A percentile compares a stretch with the other conserved stretches of the same genome.
Conservation (phyloP, 2,113 vertebrate species). For the Andinoacara biseriatus region DNA sequence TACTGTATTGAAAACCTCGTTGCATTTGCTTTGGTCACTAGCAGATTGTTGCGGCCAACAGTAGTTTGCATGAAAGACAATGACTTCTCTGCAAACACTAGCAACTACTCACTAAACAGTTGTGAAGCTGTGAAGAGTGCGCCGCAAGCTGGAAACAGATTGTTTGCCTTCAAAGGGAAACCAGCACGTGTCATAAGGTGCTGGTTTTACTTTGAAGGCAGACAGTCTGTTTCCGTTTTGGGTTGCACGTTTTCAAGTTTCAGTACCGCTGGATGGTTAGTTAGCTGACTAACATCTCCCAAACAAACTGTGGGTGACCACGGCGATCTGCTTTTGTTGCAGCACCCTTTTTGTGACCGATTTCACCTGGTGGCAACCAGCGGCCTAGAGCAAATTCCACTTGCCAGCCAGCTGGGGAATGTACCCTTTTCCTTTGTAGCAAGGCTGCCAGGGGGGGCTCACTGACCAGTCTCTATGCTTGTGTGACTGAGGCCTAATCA, state of each 20-base stretch:
- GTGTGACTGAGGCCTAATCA: slow-evolving; percentile 11
- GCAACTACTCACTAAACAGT: neutral
- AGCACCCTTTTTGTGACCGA: neutral
- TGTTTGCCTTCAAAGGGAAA: neutral
- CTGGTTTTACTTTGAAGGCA: slow-evolving; percentile 11
- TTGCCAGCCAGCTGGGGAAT: neutral
- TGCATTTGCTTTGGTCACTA: no score
- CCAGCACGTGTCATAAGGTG: neutral
- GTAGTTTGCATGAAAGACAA: neutral
- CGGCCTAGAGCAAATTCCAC: neutral
- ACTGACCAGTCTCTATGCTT: neutral
- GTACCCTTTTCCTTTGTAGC: neutral
- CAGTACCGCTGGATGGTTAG: neutral
- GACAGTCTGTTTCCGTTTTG: neutral
- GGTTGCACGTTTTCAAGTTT: neutral
- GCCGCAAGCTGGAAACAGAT: neutral
- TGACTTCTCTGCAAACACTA: neutral
- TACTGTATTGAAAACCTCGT: neutral
- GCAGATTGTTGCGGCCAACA: no score
- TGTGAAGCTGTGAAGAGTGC: neutral
- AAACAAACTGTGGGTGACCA: no score
- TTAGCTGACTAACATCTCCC: neutral
- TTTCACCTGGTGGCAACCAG: neutral
- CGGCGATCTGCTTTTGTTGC: no score
- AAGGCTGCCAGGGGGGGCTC: neutral